A percentile compares a stretch with the other conserved stretches of the same genome.
Evolutionary conservation across 2,888 invertebrate genomes (phyloP).

Genomic region (Drosophila borborema): DNA sequence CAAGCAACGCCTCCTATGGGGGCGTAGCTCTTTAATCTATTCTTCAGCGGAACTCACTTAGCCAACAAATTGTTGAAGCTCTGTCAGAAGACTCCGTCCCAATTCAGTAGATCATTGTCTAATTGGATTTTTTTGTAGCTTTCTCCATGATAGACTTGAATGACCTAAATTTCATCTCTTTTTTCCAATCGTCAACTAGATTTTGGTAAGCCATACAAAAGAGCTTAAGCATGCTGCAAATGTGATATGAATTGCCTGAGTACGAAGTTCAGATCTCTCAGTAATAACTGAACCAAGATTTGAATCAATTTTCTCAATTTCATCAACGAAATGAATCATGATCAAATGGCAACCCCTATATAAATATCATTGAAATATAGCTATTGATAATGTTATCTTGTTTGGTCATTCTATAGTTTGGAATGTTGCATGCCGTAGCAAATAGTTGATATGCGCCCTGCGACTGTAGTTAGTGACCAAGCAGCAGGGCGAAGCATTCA

Average conservation of each 20-base stretch:
- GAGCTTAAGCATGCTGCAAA: no score
- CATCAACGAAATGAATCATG: no score
- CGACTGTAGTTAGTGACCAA: constrained; percentile 5
- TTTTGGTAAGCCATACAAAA: no score
- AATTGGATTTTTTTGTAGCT: no score
- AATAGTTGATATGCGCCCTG: constrained; percentile 29
- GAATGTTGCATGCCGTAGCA: constrained; percentile 12
- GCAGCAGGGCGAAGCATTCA: constrained; percentile 10
- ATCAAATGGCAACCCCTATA: neutral
- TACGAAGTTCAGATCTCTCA: neutral
- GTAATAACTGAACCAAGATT: neutral
- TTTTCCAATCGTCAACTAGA: no score
- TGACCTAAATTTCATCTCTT: no score
- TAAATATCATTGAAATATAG: no score
- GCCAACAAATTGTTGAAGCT: neutral
- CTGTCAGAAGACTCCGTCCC: neutral
- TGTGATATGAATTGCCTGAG: neutral
- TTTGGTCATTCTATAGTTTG: neutral
- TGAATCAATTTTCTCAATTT: neutral
- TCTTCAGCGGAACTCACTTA: neutral
- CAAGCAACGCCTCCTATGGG: neutral
- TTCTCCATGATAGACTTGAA: no score
- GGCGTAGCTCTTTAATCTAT: neutral
- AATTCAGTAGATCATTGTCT: no score
- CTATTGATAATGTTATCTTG: neutral